Conservation (phyloP, 2,888 invertebrate genomes). For the Leptopilina drosophilae region DNA sequence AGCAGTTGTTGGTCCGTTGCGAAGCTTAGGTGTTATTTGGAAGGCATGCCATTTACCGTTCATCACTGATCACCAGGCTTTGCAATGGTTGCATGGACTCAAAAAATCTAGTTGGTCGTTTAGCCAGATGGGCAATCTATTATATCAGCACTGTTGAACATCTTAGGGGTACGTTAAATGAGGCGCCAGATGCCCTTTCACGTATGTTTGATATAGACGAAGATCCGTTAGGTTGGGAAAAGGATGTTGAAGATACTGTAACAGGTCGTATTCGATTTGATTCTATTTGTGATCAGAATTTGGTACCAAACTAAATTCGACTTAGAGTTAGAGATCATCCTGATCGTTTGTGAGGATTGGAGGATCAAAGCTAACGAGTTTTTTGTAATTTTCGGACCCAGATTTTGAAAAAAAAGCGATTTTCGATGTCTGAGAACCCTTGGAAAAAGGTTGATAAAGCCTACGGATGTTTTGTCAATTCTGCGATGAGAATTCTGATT, state of each 20-base stretch:
- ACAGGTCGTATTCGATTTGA: conserved; percentile 4
- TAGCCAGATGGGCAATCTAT: conserved; percentile 52
- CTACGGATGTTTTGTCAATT: conserved; percentile 20
- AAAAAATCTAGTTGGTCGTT: conserved; percentile 15
- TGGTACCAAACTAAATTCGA: conserved; percentile 47
- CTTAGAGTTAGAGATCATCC: background rate
- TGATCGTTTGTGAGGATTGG: conserved; percentile 35
- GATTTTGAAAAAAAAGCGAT: conserved; percentile 42
- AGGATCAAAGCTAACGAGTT: background rate
- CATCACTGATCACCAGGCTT: conserved; percentile 50
- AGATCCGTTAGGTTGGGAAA: conserved; percentile 42
- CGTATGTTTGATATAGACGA: conserved; percentile 46
- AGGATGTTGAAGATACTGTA: conserved; percentile 42
- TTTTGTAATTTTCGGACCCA: background rate
- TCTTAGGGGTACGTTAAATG: conserved; percentile 47
- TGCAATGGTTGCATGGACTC: background rate
- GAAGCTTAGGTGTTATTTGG: conserved; percentile 47
- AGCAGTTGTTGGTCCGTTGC: conserved; percentile 35
- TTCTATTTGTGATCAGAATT: conserved; percentile 23
- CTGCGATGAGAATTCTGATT: conserved; percentile 39
- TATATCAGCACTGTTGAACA: conserved; percentile 46
- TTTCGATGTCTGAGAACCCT: background rate
- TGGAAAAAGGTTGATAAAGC: conserved; percentile 21
- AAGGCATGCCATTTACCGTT: conserved; percentile 44
- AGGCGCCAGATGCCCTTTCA: conserved; percentile 50